A percentile compares a stretch with the other conserved stretches of the same genome.
Evolutionary conservation across 2,113 vertebrate genomes (phyloP).

Genomic region (Antigone vipio): DNA sequence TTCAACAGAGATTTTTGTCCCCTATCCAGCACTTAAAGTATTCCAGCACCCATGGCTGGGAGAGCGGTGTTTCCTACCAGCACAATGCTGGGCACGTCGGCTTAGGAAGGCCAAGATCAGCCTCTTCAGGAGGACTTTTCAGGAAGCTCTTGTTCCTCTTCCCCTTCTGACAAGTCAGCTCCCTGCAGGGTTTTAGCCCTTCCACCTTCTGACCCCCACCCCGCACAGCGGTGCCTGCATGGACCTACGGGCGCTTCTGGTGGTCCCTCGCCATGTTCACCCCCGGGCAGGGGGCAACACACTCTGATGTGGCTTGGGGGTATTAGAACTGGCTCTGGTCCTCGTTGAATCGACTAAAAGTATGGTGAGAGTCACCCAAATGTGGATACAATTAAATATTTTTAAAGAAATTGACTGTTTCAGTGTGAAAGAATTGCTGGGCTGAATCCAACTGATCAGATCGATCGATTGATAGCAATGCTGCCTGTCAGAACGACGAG

Average conservation of each 20-base stretch:
- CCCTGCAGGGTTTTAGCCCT: background rate
- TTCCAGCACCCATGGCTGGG: background rate
- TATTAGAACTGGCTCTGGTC: background rate
- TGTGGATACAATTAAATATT: background rate
- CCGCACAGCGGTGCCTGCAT: background rate
- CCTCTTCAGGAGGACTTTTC: background rate
- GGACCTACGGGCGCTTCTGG: background rate
- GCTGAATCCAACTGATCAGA: conserved; percentile 23
- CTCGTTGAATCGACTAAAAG: background rate
- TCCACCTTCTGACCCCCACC: background rate
- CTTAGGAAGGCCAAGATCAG: background rate
- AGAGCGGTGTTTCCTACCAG: background rate
- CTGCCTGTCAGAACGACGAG: background rate
- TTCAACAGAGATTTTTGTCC: background rate
- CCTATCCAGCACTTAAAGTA: background rate
- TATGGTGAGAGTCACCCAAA: background rate
- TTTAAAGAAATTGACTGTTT: background rate
- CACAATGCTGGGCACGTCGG: background rate
- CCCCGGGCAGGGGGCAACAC: accelerated
- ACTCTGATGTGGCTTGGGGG: background rate
- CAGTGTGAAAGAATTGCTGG: background rate
- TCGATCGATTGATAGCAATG: background rate
- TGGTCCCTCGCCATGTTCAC: background rate
- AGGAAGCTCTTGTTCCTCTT: background rate
- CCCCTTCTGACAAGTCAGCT: background rate